Percentiles rank a stretch among this genome's conserved stretches.
Conservation (phyloP, 2,888 invertebrate genomes). For the Drosophila meridionalis region DNA sequence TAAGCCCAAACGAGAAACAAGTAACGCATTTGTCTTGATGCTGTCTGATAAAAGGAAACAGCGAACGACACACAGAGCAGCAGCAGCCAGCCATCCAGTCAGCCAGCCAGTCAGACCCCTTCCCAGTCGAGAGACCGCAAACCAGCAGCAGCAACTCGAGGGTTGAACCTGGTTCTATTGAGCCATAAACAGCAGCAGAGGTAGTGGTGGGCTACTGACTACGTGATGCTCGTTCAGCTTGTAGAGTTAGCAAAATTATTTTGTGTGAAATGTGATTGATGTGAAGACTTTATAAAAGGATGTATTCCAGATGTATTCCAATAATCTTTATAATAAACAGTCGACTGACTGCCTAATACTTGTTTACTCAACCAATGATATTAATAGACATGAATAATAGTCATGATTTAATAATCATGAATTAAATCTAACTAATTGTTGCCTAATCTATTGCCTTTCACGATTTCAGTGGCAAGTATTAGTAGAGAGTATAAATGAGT, state of each 20-base stretch:
- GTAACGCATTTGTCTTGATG: constrained; percentile 82
- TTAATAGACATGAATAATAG: too few species aligned
- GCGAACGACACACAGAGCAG: not conserved
- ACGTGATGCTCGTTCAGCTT: not conserved
- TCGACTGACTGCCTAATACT: too few species aligned
- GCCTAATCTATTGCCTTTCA: too few species aligned
- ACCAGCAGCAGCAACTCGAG: constrained; percentile 44
- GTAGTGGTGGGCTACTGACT: not conserved
- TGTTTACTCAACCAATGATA: too few species aligned
- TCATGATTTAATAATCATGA: too few species aligned
- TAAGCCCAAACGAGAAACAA: constrained; percentile 81
- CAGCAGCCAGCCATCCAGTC: not conserved
- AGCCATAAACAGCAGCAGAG: constrained; percentile 46
- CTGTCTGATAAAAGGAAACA: constrained; percentile 70
- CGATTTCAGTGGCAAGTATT: too few species aligned
- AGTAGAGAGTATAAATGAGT: too few species aligned
- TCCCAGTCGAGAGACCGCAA: constrained; percentile 32
- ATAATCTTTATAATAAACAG: not conserved
- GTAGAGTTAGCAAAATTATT: not conserved
- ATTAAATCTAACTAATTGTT: too few species aligned
- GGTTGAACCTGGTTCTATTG: constrained; percentile 59
- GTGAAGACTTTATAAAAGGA: not conserved
- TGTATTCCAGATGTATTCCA: not conserved
- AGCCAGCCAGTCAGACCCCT: not conserved
- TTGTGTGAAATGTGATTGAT: not conserved